Base-by-base conservation (phyloP, 2,888 invertebrate genomes). In the Tinea semifulvella region DNA sequence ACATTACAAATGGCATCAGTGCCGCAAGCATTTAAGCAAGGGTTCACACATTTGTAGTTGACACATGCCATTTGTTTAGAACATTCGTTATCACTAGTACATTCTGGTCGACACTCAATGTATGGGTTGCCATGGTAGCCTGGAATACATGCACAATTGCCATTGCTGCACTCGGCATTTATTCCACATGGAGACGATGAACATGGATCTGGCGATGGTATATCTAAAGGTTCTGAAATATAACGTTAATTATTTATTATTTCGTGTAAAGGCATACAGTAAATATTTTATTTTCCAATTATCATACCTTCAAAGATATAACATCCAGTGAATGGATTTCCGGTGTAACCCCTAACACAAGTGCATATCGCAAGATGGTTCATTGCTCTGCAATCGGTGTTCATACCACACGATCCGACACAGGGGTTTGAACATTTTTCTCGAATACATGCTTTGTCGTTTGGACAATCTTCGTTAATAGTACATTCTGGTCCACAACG, bases 341-440 rank as follows among this genome's bases (percentile, higher is more conserved):
- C 91, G 36, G 86, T 86, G 57, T 85, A 89, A 8, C 87, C 86
- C 36, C 58, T 61, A 28, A 76, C 69, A 60, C 93, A 93, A 50
- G 84, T 85, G 59, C 92, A 93, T 53, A 90, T 86, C 14, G 92
- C 91, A 43, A 88, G 84, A 60, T 92, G 92, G 57, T 90, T 89
- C 57, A 86, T 77, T 1, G 90, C 88, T 50, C 84, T 82, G 55
- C 92, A 92, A 26, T 86, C 77, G 1, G 91, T 85, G 57, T 88
- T 86, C 13, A 82, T 63, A n/a, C 89, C 90, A 59, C 88, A 88
- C 11, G 86, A 85, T 50, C 89, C 88, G 18, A 85, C 82, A 60
- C 91, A 91, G 35, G 91, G 90, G 64, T 88, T 84, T 16, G 76
- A 75, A 64, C 93, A 93, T 70, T 90, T 91, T 54, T 88, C 87